Evolutionary conservation across 2,113 vertebrate genomes (phyloP).

Genomic region (Synodontis membranacea): DNA sequence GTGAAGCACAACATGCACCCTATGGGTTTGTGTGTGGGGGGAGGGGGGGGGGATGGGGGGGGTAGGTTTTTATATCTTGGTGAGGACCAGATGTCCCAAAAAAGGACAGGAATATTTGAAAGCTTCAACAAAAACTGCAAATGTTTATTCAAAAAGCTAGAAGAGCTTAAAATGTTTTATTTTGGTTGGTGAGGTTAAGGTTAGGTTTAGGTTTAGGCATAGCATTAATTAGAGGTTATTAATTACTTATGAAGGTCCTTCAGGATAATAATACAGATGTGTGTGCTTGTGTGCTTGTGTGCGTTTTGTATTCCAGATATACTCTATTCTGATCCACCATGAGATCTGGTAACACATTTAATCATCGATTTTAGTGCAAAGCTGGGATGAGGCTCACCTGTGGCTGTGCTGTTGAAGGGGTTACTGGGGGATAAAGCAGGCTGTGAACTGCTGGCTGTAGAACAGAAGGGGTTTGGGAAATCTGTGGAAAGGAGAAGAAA

Average conservation of each 20-base stretch:
- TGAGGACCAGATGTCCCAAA: too few relatives aligned
- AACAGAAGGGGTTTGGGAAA: conserved; percentile 83
- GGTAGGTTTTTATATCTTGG: too few relatives aligned
- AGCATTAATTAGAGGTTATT: too few relatives aligned
- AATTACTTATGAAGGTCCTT: too few relatives aligned
- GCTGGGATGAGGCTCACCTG: conserved; percentile 70
- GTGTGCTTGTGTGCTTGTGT: background rate
- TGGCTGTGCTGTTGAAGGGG: conserved; percentile 80
- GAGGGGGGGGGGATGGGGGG: background rate
- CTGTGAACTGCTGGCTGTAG: conserved; percentile 60
- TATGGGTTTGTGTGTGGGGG: background rate
- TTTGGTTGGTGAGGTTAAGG: too few relatives aligned
- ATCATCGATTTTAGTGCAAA: background rate
- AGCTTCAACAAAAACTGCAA: too few relatives aligned
- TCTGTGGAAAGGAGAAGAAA: conserved; percentile 59
- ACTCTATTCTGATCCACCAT: too few relatives aligned
- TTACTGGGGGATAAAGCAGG: conserved; percentile 81
- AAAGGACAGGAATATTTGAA: too few relatives aligned
- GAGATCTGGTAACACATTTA: background rate
- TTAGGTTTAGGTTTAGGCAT: too few relatives aligned
- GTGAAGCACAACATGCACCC: background rate
- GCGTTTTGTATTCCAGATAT: background rate
- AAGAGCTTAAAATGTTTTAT: too few relatives aligned
- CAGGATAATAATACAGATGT: too few relatives aligned
- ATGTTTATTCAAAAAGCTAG: too few relatives aligned